A percentile compares a stretch with the other conserved stretches of the same genome.
phyloP scores from a whole-genome alignment of 2,797 vertebrate species.

The Oryzias dopingdopingensis region DNA sequence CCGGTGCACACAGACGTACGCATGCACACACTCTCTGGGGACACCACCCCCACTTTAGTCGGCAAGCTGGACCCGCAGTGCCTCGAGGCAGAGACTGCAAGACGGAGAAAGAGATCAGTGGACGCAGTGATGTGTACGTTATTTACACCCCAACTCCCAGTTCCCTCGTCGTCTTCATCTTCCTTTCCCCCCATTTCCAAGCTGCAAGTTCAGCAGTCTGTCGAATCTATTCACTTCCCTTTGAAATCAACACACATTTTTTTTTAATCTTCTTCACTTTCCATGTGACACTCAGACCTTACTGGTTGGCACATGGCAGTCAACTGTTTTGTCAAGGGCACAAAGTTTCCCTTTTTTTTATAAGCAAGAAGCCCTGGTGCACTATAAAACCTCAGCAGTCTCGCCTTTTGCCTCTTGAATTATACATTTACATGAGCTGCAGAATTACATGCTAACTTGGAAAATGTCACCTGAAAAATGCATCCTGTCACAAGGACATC shows the following conservation, averaged over 20 bases:
- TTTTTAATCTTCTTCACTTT: conserved; percentile 35
- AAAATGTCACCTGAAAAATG: conserved; percentile 62
- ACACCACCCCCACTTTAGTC: conserved; percentile 35
- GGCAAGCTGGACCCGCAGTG: conserved; percentile 52
- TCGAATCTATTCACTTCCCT: conserved; percentile 52
- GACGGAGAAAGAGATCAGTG: conserved; percentile 64
- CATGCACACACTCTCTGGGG: conserved; percentile 38
- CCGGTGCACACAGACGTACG: conserved; percentile 31
- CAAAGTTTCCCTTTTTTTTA: conserved; percentile 1
- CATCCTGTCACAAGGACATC: conserved; percentile 50
- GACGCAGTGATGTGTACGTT: conserved; percentile 65
- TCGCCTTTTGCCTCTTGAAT: conserved; percentile 57
- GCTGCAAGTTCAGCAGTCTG: conserved; percentile 72
- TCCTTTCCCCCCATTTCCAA: conserved; percentile 44
- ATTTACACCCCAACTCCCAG: conserved; percentile 57
- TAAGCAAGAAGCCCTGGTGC: conserved; percentile 26
- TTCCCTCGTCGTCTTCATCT: conserved; percentile 28
- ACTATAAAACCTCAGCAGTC: conserved; percentile 34
- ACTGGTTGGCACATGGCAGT: conserved; percentile 13
- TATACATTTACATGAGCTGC: conserved; percentile 54
- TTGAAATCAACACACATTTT: conserved; percentile 41
- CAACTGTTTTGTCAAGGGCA: conserved; percentile 34
- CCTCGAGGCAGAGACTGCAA: conserved; percentile 51
- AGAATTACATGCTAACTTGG: conserved; percentile 54
- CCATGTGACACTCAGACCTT: background rate